Evolutionary conservation across 2,797 vertebrate species (phyloP).

Genomic region (Myioborus miniatus): DNA sequence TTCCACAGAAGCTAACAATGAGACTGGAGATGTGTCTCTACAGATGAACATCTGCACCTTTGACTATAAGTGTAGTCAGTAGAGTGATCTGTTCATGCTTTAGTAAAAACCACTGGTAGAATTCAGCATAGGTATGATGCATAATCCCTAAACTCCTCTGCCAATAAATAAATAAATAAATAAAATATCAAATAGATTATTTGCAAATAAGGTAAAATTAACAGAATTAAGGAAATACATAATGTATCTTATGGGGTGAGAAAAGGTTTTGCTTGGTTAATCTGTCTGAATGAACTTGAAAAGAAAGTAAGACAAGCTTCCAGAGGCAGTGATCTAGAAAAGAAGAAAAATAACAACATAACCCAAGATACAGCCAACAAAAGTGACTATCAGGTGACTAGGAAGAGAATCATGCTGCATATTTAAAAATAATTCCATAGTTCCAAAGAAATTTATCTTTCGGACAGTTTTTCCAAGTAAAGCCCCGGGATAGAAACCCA

Average conservation of each 20-base stretch:
- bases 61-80: neutral
- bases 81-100: neutral
- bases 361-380: neutral
- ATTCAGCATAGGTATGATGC: neutral
- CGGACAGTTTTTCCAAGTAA: neutral
- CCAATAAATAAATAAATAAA: neutral
- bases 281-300: neutral
- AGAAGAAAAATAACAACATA: neutral
- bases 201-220: neutral
- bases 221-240: neutral
- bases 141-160: neutral
- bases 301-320: neutral
- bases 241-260: neutral
- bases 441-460: neutral
- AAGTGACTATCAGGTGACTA: neutral
- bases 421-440: neutral
- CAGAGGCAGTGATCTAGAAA: neutral
- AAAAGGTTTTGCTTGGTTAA: neutral
- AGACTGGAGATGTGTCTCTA: neutral
- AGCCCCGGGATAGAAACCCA: neutral
- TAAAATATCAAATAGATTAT: neutral
- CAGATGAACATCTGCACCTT: neutral
- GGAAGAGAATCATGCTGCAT: neutral
- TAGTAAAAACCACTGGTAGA: neutral
- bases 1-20: neutral